phyloP scores from a whole-genome alignment of 2,888 invertebrate genomes.

The Melanotus villosus region DNA sequence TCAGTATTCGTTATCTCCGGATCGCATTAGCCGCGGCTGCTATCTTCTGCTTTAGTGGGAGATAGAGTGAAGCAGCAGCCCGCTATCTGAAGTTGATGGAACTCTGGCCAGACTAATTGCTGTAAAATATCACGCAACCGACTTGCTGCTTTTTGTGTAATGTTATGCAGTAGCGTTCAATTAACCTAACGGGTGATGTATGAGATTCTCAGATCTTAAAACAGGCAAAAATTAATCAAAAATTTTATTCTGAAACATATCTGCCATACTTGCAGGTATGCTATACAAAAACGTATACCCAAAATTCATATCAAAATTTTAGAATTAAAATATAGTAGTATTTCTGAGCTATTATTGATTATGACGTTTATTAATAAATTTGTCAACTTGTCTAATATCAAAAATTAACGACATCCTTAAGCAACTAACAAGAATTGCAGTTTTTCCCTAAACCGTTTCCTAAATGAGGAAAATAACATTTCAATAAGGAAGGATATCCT shows the following conservation, averaged over 20 bases:
- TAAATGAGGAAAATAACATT: too few relatives aligned
- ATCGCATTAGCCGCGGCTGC: conserved; percentile 63
- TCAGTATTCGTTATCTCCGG: conserved; percentile 62
- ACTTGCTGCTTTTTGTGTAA: conserved; percentile 36
- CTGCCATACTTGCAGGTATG: neutral
- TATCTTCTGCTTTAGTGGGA: conserved; percentile 55
- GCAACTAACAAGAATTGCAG: too few relatives aligned
- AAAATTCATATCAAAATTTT: too few relatives aligned
- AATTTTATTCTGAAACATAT: neutral
- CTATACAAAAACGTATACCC: too few relatives aligned
- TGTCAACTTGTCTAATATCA: too few relatives aligned
- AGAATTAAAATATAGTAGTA: too few relatives aligned
- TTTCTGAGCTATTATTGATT: too few relatives aligned
- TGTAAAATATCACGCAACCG: conserved; percentile 56
- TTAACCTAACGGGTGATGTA: conserved; percentile 34
- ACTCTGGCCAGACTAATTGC: conserved; percentile 56
- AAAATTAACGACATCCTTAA: too few relatives aligned
- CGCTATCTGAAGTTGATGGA: conserved; percentile 55
- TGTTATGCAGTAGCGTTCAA: conserved; percentile 37
- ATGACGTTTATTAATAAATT: too few relatives aligned
- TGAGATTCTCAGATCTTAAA: neutral
- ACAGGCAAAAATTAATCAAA: neutral
- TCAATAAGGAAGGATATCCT: too few relatives aligned
- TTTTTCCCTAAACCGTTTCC: too few relatives aligned
- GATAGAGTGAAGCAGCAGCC: conserved; percentile 51